Conservation (phyloP, 2,888 invertebrate species). For the Pristionchus maxplancki region DNA sequence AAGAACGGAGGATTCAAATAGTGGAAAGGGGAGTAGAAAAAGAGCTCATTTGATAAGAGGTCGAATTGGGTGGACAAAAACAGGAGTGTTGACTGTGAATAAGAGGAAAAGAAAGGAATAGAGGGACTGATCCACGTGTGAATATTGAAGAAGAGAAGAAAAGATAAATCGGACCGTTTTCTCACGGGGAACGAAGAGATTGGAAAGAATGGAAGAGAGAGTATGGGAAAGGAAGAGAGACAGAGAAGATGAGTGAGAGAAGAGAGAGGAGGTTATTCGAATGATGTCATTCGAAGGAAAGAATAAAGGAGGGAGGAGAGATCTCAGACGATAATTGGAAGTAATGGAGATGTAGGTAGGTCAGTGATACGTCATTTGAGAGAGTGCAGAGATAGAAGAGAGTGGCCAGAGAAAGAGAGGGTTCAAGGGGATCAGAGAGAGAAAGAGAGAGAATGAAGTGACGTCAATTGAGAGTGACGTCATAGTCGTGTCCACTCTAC, state of each 20-base stretch:
- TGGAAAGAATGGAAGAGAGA: slow-evolving; percentile 42
- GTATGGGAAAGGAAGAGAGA: slow-evolving; percentile 24
- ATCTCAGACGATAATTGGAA: slow-evolving; percentile 39
- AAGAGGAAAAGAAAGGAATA: slow-evolving; percentile 20
- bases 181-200: not conserved
- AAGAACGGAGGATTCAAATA: not conserved
- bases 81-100: not conserved
- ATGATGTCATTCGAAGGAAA: slow-evolving; percentile 27
- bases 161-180: slow-evolving; percentile 21
- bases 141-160: slow-evolving; percentile 9
- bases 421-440: slow-evolving; percentile 33
- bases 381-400: too few relatives aligned
- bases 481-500: not conserved
- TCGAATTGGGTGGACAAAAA: slow-evolving; percentile 30
- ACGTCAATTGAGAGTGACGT: slow-evolving; percentile 13
- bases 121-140: not conserved
- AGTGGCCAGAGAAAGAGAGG: too few relatives aligned
- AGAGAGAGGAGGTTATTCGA: slow-evolving; percentile 20
- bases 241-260: not conserved
- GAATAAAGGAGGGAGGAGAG: not conserved
- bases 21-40: slow-evolving; percentile 11
- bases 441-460: not conserved
- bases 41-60: slow-evolving; percentile 27
- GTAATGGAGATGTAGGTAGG: slow-evolving; percentile 3
- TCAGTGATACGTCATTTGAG: not conserved